These are phyloP conservation scores for Pyrocoelia pectoralis DNA, from an alignment of 2,888 invertebrate species.

Conservation along the genomic window DNA sequence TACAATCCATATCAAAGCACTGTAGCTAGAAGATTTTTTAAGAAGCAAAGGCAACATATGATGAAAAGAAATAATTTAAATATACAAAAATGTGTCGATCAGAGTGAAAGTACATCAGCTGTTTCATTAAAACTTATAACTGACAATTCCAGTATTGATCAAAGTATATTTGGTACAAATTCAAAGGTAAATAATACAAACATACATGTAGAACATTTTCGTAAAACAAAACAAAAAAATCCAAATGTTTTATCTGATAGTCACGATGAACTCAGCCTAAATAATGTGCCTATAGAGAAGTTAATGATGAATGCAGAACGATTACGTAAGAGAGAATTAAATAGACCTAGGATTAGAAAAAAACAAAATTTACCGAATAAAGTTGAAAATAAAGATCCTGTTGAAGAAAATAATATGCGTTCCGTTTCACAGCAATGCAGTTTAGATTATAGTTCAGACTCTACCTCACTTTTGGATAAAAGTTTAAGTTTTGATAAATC, in stretches of 20 bases:
- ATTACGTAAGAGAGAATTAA: slow-evolving; percentile 47
- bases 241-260: slow-evolving; percentile 74
- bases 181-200: slow-evolving; percentile 85
- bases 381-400: slow-evolving; percentile 28
- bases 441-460: slow-evolving; percentile 71
- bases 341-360: slow-evolving; percentile 46
- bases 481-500: slow-evolving; percentile 16
- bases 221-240: slow-evolving; percentile 67
- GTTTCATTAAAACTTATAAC: slow-evolving; percentile 50
- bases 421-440: slow-evolving; percentile 77
- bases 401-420: slow-evolving; percentile 61
- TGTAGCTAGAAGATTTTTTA: slow-evolving; percentile 91
- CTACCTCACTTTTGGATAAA: slow-evolving; percentile 51
- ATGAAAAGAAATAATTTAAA: slow-evolving; percentile 77
- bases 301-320: slow-evolving; percentile 51
- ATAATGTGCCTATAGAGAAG: slow-evolving; percentile 52
- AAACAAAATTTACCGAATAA: slow-evolving; percentile 43
- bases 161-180: slow-evolving; percentile 71
- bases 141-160: slow-evolving; percentile 62
- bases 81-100: slow-evolving; percentile 63
- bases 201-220: slow-evolving; percentile 73
- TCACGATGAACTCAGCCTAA: slow-evolving; percentile 63
- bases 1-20: slow-evolving; percentile 95
- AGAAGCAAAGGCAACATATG: slow-evolving; percentile 77
- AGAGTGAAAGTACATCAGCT: slow-evolving; percentile 65